A percentile compares a stretch with the other conserved stretches of the same genome.
Conservation (phyloP, 2,888 invertebrate genomes). For the Coenonympha arcania region DNA sequence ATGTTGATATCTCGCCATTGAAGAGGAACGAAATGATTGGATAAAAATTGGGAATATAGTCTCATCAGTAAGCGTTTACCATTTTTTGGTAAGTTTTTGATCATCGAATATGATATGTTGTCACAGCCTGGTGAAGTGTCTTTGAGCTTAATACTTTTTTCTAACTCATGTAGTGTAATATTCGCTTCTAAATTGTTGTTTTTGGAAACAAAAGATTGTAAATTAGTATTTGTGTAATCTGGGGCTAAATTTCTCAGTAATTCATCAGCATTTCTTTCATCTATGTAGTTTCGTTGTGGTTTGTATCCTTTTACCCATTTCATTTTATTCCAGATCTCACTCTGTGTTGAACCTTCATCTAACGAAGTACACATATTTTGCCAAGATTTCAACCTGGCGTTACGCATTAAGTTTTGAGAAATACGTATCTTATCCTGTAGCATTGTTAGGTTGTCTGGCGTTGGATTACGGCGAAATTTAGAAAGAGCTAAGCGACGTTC, state of each 20-base stretch:
- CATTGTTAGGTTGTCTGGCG: no score
- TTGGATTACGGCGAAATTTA: no score
- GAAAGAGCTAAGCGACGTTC: no score
- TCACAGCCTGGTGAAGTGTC: conserved; percentile 8
- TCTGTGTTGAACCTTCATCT: neutral
- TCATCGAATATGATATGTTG: conserved; percentile 5
- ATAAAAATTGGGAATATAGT: neutral
- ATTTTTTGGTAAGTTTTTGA: neutral
- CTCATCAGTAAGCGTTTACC: neutral
- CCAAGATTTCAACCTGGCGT: no score
- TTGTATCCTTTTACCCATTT: neutral
- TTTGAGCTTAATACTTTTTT: neutral
- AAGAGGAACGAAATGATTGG: neutral
- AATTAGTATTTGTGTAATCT: neutral
- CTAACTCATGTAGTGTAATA: neutral
- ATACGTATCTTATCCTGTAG: no score
- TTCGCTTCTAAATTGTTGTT: neutral
- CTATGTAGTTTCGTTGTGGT: neutral
- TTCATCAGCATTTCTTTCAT: neutral
- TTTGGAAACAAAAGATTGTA: neutral
- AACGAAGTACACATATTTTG: conserved; percentile 23
- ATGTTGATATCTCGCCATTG: conserved; percentile 4
- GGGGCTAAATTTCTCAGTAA: neutral
- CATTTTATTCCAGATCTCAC: neutral
- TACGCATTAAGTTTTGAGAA: no score